Evolutionary conservation across 2,113 vertebrate genomes (phyloP).

Genomic region (Emydocephalus ijimae): DNA sequence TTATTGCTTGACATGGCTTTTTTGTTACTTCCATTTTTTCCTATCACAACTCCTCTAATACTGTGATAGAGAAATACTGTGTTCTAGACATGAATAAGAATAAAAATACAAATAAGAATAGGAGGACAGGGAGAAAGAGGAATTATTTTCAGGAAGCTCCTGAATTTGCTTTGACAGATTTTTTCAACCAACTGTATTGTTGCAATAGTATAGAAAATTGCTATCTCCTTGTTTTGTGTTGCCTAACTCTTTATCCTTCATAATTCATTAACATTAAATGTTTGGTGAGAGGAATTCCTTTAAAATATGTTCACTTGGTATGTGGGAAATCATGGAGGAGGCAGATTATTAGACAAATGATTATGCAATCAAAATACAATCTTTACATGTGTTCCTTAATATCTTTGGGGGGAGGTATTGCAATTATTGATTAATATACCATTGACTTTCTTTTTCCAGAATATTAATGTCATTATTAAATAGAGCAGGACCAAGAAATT

Average conservation of each 20-base stretch:
- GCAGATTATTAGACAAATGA: not conserved
- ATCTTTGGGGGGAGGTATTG: no score
- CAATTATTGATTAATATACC: no score
- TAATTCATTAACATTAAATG: not conserved
- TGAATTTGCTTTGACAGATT: not conserved
- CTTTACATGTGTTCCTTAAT: not conserved
- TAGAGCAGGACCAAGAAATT: not conserved
- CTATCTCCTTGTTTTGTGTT: not conserved
- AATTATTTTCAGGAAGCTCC: not conserved
- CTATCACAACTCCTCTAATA: not conserved
- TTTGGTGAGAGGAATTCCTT: not conserved
- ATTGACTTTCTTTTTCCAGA: conserved; percentile 42
- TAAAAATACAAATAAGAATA: not conserved
- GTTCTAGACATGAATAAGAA: not conserved
- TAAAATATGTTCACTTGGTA: not conserved
- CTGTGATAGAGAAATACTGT: not conserved
- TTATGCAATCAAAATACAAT: not conserved
- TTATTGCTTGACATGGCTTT: not conserved
- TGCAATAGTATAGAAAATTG: not conserved
- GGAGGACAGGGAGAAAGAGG: not conserved
- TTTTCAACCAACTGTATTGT: not conserved
- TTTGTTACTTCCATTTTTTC: not conserved
- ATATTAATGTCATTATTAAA: conserved; percentile 22
- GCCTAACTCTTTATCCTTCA: not conserved
- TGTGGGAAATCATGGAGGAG: not conserved